Base-by-base conservation (phyloP, 2,797 vertebrate genomes). In the Salmo trutta region DNA sequence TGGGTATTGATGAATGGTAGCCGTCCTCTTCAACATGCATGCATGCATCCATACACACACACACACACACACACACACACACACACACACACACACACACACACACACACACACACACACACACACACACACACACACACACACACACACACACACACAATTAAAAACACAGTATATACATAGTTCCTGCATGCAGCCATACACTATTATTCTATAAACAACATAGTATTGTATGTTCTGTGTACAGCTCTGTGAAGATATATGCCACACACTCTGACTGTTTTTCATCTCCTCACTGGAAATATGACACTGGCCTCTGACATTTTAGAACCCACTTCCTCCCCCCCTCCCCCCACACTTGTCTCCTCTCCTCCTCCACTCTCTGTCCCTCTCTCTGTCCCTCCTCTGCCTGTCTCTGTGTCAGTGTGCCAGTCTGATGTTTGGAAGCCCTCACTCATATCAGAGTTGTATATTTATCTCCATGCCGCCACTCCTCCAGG, bases 391-490 rank as follows among this genome's bases (percentile, higher is more conserved):
- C 16, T 52, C 19, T 52, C 21, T 62, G 69, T 62, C 74, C 64
- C 72, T 12, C 27, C n/a, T 21, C 24, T 21, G 12, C 15, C 74
- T 21, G 24, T 73, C 27, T 70, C 33, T 1, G 75, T 86, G 75
- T 82, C 84, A 83, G 79, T 79, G 75, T 89, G 84, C 87, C 85
- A 83, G 84, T 83, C n/a, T 54, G 71, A 21, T 56, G 79, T 88
- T 90, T 84, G 82, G 86, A 91, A 84, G 81, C 85, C 85, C 70
- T 90, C 84, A 17, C 86, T 91, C 83, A 73, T 84, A 89, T 89
- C 87, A 80, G 47, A 2, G 81, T 78, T 87, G 82, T 89, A 88
- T 92, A 90, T 92, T 91, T 91, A 91, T 93, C 86, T 87, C 71
- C 16, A 67, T 66, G 17, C 79, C 81, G 84, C 77, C 81, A 65